Base-by-base conservation (phyloP, 1,140 invertebrate genomes). In the Bombyx mandarina region DNA sequence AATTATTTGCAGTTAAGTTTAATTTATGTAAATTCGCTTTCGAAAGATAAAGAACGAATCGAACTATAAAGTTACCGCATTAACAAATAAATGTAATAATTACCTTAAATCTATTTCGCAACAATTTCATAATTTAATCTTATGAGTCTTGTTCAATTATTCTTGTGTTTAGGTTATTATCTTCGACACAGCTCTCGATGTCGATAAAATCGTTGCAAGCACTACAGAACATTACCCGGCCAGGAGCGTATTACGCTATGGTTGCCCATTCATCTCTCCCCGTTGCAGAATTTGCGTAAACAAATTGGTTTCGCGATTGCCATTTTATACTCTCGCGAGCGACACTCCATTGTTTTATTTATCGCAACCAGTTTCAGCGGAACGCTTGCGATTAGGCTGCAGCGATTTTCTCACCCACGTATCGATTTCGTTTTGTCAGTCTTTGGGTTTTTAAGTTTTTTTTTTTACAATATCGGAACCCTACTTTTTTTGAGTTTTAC, bases 291-390 rank as follows among this genome's bases (percentile, higher is more conserved):
- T 87, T 87, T 87, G 84, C 84, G 84, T 87, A 87, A 87, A 85
- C 84, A 87, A 87, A 87, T 87, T 87, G 84, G 84, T 87, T 87
- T 87, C 77, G 81, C 82, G 81, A 87, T 86, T 87, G 82, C 84
- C 84, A 87, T 85, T 86, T 87, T 87, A 87, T 85, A 85, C 80
- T 78, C 79, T 74, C 75, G 73, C 69, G 67, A 67, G 78, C 75
- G 77, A 77, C 72, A 76, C 72, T 79, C 74, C 78, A 84, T 85
- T 87, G 79, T 85, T 85, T 87, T 85, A 87, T 87, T 87, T 87
- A 86, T 85, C 75, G 81, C 70, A 69, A 74, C 75, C 72, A 77
- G 82, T 87, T 83, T 79, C 79, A 73, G 75, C 79, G 75, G 68
- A 73, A 74, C 69, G 72, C 68, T 63, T 70, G 74, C 82, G 80